Conservation (phyloP, 2,888 invertebrate species). For the Orthonychiurus folsomi region DNA sequence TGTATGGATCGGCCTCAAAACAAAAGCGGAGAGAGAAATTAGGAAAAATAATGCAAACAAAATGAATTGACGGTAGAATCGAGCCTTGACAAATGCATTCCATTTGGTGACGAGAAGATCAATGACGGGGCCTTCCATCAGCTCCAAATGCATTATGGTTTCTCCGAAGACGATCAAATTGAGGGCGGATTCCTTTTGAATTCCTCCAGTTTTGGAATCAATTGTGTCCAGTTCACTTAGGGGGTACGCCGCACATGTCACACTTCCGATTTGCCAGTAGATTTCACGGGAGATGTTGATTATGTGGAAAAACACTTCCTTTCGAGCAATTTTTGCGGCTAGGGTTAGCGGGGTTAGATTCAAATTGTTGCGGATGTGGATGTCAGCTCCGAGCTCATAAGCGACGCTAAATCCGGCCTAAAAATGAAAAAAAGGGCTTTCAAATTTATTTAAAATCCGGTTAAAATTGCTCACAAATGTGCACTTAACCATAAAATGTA, state of each 20-base stretch:
- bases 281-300: constrained; percentile 91
- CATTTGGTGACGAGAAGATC: constrained; percentile 93
- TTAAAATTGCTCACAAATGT: no score
- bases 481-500: no score
- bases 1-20: constrained; percentile 68
- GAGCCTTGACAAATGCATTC: constrained; percentile 87
- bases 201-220: constrained; percentile 76
- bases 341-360: constrained; percentile 86
- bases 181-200: constrained; percentile 89
- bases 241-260: constrained; percentile 95
- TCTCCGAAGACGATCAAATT: constrained; percentile 96
- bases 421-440: constrained; percentile 39
- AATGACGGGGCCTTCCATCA: constrained; percentile 87
- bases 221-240: constrained; percentile 91
- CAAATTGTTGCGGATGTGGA: constrained; percentile 73
- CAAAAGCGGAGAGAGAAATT: constrained; percentile 78
- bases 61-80: constrained; percentile 86
- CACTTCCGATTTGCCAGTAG: constrained; percentile 83
- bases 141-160: constrained; percentile 69
- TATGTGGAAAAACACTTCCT: constrained; percentile 95
- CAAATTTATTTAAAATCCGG: no score
- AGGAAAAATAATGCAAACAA: constrained; percentile 84
- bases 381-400: constrained; percentile 83
- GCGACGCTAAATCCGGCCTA: constrained; percentile 88
- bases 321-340: constrained; percentile 83